Conservation (phyloP, 2,888 invertebrate genomes). For the Drosophila borealis region DNA sequence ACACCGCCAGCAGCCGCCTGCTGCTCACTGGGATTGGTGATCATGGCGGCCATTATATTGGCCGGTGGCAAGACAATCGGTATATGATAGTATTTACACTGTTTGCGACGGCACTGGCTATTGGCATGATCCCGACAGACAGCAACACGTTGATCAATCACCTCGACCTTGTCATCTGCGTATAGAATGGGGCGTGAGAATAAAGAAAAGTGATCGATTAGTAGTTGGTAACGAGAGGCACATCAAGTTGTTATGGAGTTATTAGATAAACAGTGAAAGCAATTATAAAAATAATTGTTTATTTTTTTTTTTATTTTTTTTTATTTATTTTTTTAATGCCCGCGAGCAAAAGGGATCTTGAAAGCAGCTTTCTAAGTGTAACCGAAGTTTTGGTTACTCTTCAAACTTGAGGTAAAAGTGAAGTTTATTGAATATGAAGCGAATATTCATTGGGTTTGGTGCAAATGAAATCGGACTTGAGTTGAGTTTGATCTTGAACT, state of each 20-base stretch:
- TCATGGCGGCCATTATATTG: slow-evolving; percentile 89
- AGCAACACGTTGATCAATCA: slow-evolving; percentile 97
- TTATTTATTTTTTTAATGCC: slow-evolving; percentile 9
- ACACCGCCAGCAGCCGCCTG: slow-evolving; percentile 50
- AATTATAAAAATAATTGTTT: slow-evolving; percentile 62
- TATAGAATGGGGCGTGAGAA: not conserved
- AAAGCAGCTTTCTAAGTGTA: slow-evolving; percentile 22
- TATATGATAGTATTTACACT: slow-evolving; percentile 99
- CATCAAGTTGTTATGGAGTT: slow-evolving; percentile 5
- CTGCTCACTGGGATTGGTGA: slow-evolving; percentile 82
- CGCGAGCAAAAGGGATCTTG: slow-evolving; percentile 37
- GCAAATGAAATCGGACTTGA: slow-evolving; percentile 44
- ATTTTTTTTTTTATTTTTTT: slow-evolving; percentile 7
- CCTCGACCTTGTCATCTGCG: slow-evolving; percentile 96
- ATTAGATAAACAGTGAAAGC: slow-evolving; percentile 71
- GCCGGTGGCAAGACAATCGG: slow-evolving; percentile 95
- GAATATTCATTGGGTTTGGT: slow-evolving; percentile 19
- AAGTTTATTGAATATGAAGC: slow-evolving; percentile 18
- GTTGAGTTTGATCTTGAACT: slow-evolving; percentile 21
- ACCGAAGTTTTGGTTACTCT: not conserved
- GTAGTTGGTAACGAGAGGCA: not conserved
- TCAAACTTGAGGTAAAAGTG: slow-evolving; percentile 20
- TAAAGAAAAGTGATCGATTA: slow-evolving; percentile 15
- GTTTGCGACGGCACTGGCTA: slow-evolving; percentile 95
- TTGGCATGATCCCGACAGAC: slow-evolving; percentile 98